A percentile compares a stretch with the other conserved stretches of the same genome.
phyloP scores from a whole-genome alignment of 2,113 vertebrate species.

The Salvelinus alpinus region DNA sequence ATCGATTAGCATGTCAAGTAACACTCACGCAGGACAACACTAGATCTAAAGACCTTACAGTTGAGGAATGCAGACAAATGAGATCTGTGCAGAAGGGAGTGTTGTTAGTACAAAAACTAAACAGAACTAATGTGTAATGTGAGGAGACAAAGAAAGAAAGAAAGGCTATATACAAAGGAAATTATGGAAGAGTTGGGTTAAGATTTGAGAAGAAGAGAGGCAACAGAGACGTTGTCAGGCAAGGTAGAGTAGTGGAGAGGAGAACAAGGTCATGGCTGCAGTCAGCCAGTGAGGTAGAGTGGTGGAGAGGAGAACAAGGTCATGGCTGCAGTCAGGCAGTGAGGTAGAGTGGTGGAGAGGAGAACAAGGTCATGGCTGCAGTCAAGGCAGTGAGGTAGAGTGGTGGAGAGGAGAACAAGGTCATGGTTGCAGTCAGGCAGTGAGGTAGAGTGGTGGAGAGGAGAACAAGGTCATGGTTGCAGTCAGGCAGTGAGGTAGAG shows the following conservation, averaged over 20 bases:
- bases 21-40: conserved; percentile 7
- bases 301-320: background rate
- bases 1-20: conserved; percentile 58
- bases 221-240: too few species aligned
- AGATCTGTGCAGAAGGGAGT: conserved; percentile 53
- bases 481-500: background rate
- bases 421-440: too few species aligned
- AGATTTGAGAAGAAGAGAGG: background rate
- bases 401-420: too few species aligned
- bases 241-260: background rate
- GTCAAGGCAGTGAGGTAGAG: too few species aligned
- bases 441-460: background rate
- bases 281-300: background rate
- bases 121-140: conserved; percentile 6
- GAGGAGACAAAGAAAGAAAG: conserved; percentile 44
- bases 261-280: too few species aligned
- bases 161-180: conserved; percentile 9
- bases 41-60: conserved; percentile 67
- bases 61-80: conserved; percentile 70
- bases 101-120: conserved; percentile 43
- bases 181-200: background rate
- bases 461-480: too few species aligned
- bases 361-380: too few species aligned
- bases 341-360: too few species aligned
- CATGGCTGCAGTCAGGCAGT: too few species aligned